These are phyloP conservation scores for Datnioides undecimradiatus DNA, from an alignment of 2,113 vertebrate species.

Conservation along the genomic window DNA sequence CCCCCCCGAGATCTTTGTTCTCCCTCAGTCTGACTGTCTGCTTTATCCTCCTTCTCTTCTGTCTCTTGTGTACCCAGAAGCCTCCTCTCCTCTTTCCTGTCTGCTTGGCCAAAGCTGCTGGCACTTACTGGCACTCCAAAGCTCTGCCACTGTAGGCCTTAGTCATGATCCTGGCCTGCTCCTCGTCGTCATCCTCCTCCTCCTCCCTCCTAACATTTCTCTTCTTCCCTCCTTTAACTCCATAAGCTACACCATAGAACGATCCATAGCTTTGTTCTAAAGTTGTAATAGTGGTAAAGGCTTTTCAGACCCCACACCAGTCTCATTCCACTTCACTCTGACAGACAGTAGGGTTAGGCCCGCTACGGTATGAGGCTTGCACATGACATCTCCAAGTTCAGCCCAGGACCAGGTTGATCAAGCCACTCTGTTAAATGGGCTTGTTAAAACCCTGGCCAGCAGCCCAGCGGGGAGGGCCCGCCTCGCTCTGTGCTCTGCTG, in stretches of 20 bases:
- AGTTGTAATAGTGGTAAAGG: not conserved
- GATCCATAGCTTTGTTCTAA: not conserved
- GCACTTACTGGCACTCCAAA: constrained; percentile 53
- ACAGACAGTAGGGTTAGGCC: not conserved
- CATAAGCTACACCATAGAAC: not conserved
- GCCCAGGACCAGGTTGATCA: not conserved
- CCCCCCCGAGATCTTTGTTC: not conserved
- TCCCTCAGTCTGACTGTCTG: not conserved
- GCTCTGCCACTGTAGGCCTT: constrained; percentile 52
- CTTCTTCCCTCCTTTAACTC: constrained; percentile 4
- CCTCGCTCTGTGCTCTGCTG: constrained; percentile 43
- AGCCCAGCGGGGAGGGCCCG: constrained; percentile 11
- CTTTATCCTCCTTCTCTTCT: constrained; percentile 16
- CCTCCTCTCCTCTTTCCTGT: constrained; percentile 22
- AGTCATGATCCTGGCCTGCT: constrained; percentile 53
- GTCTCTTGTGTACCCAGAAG: constrained; percentile 5
- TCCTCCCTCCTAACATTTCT: constrained; percentile 31
- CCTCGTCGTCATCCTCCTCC: constrained; percentile 33
- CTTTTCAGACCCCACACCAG: not conserved
- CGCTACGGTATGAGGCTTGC: not conserved
- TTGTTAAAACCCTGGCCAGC: constrained; percentile 52
- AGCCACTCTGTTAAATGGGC: constrained; percentile 43
- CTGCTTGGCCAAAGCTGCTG: constrained; percentile 46
- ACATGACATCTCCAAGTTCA: constrained; percentile 1
- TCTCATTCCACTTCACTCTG: not conserved